Evolutionary conservation across 2,113 vertebrate species (phyloP).

Genomic region (Nipponia nippon): DNA sequence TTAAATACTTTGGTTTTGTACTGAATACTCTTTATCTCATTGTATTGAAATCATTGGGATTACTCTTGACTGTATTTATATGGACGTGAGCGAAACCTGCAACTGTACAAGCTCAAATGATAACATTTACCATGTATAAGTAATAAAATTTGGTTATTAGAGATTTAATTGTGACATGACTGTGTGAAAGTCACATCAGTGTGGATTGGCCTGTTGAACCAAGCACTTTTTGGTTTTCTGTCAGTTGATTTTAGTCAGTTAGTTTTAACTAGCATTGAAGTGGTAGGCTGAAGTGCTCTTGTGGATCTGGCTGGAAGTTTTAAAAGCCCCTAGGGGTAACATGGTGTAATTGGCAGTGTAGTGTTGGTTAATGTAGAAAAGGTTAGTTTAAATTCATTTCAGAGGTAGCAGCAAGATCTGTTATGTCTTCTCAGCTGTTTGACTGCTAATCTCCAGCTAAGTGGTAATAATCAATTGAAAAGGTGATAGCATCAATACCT

Average conservation of each 20-base stretch:
- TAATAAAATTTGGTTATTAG: not conserved
- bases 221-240: not conserved
- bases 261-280: not conserved
- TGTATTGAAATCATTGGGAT: not conserved
- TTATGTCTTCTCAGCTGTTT: not conserved
- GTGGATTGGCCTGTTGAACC: not conserved
- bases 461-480: not conserved
- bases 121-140: not conserved
- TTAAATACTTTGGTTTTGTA: not conserved
- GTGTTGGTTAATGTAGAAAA: not conserved
- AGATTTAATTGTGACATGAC: not conserved
- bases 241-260: not conserved
- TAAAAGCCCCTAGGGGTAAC: not conserved
- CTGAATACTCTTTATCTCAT: not conserved
- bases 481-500: not conserved
- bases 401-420: not conserved
- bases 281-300: not conserved
- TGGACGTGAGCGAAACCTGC: accelerated
- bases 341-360: not conserved
- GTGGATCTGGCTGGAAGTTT: not conserved
- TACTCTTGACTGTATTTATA: not conserved
- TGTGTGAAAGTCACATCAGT: not conserved
- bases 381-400: not conserved
- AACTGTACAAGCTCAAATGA: not conserved
- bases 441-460: not conserved